Conservation (phyloP, 2,888 invertebrate genomes). For the Helobdella robusta region DNA sequence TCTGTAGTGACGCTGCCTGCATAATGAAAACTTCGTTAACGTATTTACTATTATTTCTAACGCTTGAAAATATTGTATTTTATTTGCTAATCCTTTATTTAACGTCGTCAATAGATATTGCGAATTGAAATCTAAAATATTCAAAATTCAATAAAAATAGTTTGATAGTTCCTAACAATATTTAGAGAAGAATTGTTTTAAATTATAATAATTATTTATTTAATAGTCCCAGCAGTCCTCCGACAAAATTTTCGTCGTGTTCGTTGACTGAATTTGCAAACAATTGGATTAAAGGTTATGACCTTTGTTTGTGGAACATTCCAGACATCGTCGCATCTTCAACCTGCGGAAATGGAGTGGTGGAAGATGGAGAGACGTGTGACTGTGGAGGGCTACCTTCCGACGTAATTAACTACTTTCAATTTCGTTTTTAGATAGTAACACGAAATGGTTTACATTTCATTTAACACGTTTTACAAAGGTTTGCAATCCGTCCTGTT, state of each 20-base stretch:
- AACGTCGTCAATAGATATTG: neutral
- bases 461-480: neutral
- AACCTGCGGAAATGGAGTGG: neutral
- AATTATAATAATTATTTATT: neutral
- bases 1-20: neutral
- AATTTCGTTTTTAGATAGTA: neutral
- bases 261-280: neutral
- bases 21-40: neutral
- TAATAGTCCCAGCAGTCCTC: neutral
- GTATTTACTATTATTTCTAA: no score
- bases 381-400: neutral
- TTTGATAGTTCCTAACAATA: no score
- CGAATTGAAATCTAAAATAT: neutral
- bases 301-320: neutral
- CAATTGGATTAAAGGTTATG: neutral
- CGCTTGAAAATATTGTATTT: no score
- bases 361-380: neutral
- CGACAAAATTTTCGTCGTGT: conserved; percentile 1
- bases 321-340: neutral
- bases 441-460: neutral
- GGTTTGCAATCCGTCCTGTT: neutral
- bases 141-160: no score
- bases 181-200: neutral
- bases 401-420: neutral
- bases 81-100: no score